Base-by-base conservation (phyloP, 2,113 vertebrate genomes). In the Ceuthmochares aereus region DNA sequence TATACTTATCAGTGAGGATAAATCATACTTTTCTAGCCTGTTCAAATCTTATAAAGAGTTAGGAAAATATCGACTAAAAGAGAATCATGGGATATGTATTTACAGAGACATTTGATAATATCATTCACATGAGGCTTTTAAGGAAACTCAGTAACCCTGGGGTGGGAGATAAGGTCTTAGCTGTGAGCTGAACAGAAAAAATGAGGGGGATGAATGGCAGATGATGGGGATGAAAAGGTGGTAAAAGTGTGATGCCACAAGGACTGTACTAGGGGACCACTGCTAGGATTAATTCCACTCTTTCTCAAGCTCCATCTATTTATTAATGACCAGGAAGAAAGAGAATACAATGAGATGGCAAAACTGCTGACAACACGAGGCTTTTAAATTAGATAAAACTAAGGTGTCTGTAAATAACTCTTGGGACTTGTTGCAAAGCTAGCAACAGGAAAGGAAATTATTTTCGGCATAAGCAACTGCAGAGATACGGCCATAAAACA, bases 331-430 rank as follows among this genome's bases (percentile, higher is more conserved):
- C 78, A 90, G 79, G 47, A 93, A 93, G 55, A 93, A 40, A 82
- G n/a, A 32, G 56, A 89, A 43, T 90, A 97, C 95, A 95, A 92
- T 83, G 74, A 96, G 89, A 90, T 59, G 29, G 95, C 83, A 92
- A 94, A 96, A 95, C 73, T 97, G 92, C 95, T 97, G 96, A 97
- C 95, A 90, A 66, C 43, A 90, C 68, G 88, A 94, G 95, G 91
- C 58, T 95, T 82, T 89, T 95, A 75, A 97, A 97, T 96, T 95
- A 94, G 91, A 89, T 89, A 95, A 94, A 93, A 92, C 80, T 58
- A 75, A 95, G 89, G 91, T 96, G 62, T 69, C 84, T 91, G 86
- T 88, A 96, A 93, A 96, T 96, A 95, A 96, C 67, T 90, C 89
- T 34, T 63, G 74, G 87, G 83, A 88, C 87, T 91, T 92, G 87